Base-by-base conservation (phyloP, 2,888 invertebrate species). In the Notodonta ziczac region DNA sequence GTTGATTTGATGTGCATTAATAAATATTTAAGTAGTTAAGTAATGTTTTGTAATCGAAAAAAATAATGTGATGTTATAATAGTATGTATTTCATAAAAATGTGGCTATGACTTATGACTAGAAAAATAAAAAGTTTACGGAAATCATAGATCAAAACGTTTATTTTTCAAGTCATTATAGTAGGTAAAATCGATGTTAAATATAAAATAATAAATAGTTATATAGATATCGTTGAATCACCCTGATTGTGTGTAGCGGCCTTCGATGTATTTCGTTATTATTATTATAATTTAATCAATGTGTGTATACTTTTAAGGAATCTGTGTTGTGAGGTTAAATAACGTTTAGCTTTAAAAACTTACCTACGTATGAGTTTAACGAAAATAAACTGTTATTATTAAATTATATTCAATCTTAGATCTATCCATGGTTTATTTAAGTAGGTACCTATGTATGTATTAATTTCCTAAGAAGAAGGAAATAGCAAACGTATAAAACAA, bases 321-420 rank as follows among this genome's bases (percentile, higher is more conserved):
- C 77, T 80, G 85, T 87, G 86, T 89, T 88, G 88, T 89, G 89
- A 89, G 84, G 74, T 78, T 80, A 74, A 24, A 76, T 69, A 74
- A 77, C 62, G 70, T 74, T 66, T 85, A 86, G 83, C 82, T 86
- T 81, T 85, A 86, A 84, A 62, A n/a, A n/a, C n/a, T n/a, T 76
- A 79, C 67, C 65, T 63, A 67, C n/a, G 0, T n/a, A 44, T 12
- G 40, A 40, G 42, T 42, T 42, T 42, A 42, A 10, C 42, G n/a
- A 42, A 12, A 42, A 42, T 42, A 10, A 42, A 42, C 4, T 35
- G 5, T 35, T 35, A 35, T 35, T 6, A 35, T 35, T 3, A 35
- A 35, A 35, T 6, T 3, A 35, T 35, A 35, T 6, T 35, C 35
- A 35, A 6, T 35, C 35, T 35, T 35, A 35, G 5, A 35, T 7